Base-by-base conservation (phyloP, 2,797 vertebrate species). In the Crenichthys baileyi region DNA sequence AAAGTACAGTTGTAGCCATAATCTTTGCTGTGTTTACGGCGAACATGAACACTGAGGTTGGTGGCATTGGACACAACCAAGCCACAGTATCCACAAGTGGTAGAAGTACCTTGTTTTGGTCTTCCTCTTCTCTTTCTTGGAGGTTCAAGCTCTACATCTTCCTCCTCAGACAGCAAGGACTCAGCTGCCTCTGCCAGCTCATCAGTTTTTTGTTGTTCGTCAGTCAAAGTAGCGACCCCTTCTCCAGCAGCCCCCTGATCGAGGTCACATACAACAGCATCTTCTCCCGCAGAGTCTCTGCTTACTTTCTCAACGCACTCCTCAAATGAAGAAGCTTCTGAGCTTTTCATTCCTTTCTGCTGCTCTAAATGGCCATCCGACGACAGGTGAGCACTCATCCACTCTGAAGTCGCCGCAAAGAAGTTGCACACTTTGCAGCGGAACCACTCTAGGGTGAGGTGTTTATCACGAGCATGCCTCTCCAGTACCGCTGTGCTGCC, bases 1-100 rank as follows among this genome's bases (percentile, higher is more conserved):
- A 98, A 91, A 75, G 96, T 98, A 90, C 98, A 99, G 87, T 96
- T 95, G 87, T 97, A 99, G 83, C 97, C 98, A 65, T 99, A 99
- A 73, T 99, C 96, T 82, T 97, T 98, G 85, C 98, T 99, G 90
- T 99, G 98, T 87, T 97, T 98, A 61, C 98, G 97, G 29, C 97
- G 96, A 75, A 99, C 97, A 68, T 99, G 98, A 83, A 99, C 97
- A 2, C 94, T 97, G 87, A 99, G 94, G 91, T 99, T 99, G 0
- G 98, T 98, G 55, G 97, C 96, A 18, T 97, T 99, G 79, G 98
- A 99, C 16, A 98, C 98, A 12, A 98, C 88, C 75, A 99, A 95
- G 36, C 98, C 98, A 87, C 98, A 99, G 53, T 99, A 95, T 41
- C 94, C 93, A 85, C 98, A 99, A 0, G 96, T 97, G 73, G 97